Conservation (phyloP, 2,888 invertebrate species). For the Volucella zonaria region DNA sequence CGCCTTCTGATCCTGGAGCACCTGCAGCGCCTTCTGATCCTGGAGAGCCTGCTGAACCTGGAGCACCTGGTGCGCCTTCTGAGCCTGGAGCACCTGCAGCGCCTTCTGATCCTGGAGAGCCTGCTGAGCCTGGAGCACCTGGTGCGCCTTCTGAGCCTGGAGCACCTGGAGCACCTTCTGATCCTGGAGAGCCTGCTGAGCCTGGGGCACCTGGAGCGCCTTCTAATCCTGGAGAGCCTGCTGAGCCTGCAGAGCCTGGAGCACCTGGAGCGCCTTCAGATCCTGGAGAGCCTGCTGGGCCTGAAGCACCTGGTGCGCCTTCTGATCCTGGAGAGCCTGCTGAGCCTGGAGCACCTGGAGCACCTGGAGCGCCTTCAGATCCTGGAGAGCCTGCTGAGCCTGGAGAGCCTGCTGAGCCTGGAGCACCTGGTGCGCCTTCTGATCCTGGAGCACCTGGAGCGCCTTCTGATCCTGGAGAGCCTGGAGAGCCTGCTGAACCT, state of each 20-base stretch:
- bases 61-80: constrained; percentile 5
- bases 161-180: not conserved
- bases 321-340: too few species aligned
- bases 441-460: not conserved
- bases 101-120: not conserved
- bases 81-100: not conserved
- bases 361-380: not conserved
- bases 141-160: constrained; percentile 2
- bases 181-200: not conserved
- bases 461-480: not conserved
- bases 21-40: not conserved
- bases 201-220: not conserved
- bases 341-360: not conserved
- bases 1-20: not conserved
- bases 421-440: not conserved
- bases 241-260: constrained; percentile 2
- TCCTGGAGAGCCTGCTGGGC: constrained; percentile 1
- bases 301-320: not conserved
- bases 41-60: not conserved
- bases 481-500: too few species aligned
- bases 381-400: not conserved
- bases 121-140: not conserved
- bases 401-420: not conserved
- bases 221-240: not conserved
- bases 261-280: constrained; percentile 1